A percentile compares a stretch with the other conserved stretches of the same genome.
phyloP scores from a whole-genome alignment of 53 echinoderm and acorn worm genomes.

The Astropecten irregularis region DNA sequence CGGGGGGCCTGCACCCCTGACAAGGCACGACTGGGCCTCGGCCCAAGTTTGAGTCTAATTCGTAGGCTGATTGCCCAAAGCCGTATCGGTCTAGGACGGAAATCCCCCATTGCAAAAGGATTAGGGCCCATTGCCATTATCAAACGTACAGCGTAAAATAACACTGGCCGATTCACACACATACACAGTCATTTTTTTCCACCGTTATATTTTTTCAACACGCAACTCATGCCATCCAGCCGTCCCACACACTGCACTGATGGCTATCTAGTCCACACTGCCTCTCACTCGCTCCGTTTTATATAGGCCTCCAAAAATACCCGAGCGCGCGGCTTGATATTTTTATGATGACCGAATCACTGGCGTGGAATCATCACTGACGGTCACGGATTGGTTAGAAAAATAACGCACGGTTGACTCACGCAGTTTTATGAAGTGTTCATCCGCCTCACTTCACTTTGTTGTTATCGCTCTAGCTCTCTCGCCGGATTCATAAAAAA shows the following conservation, averaged over 20 bases:
- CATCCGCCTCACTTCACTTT: slow-evolving; percentile 11
- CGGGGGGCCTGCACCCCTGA: too few relatives aligned
- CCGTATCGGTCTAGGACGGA: slow-evolving; percentile 47
- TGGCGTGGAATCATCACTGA: not conserved
- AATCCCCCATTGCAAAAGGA: slow-evolving; percentile 29
- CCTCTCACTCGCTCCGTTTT: too few relatives aligned
- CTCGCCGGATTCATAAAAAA: not conserved
- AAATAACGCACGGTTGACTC: slow-evolving; percentile 3
- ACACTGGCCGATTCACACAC: too few relatives aligned
- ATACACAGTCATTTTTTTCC: too few relatives aligned
- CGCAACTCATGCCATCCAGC: too few relatives aligned
- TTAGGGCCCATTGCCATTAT: slow-evolving; percentile 16
- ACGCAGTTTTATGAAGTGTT: slow-evolving; percentile 4
- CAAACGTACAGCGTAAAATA: not conserved
- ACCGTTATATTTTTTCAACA: too few relatives aligned
- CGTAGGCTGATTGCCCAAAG: not conserved
- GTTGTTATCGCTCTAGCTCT: not conserved
- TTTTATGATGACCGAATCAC: slow-evolving; percentile 7
- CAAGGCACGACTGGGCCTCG: slow-evolving; percentile 8
- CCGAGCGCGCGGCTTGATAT: slow-evolving; percentile 25
- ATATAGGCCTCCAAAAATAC: slow-evolving; percentile 58
- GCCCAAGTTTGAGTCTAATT: too few relatives aligned
- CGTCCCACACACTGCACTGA: too few relatives aligned
- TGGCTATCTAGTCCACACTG: too few relatives aligned
- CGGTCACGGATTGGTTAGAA: slow-evolving; percentile 26